phyloP scores from a whole-genome alignment of 2,888 invertebrate species.

The Synanthedon andrenaeformis region DNA sequence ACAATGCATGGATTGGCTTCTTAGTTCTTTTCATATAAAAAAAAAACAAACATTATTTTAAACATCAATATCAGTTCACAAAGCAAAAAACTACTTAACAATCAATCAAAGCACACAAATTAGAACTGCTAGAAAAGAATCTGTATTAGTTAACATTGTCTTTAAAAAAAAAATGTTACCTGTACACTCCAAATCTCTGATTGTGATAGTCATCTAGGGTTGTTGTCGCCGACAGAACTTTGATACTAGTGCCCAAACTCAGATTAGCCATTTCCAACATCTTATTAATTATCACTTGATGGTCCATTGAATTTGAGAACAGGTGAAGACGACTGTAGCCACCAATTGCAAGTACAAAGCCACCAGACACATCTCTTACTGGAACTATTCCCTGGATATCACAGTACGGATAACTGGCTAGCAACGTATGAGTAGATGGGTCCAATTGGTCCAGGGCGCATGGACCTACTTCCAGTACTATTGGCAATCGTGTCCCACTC shows the following conservation, averaged over 20 bases:
- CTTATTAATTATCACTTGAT: slow-evolving; percentile 88
- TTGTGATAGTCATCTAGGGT: slow-evolving; percentile 87
- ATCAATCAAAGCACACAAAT: no score
- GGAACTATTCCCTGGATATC: slow-evolving; percentile 68
- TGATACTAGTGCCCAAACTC: slow-evolving; percentile 85
- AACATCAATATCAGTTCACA: no score
- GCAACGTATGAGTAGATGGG: slow-evolving; percentile 82
- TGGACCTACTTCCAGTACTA: slow-evolving; percentile 91
- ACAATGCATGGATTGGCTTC: no score
- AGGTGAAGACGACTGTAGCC: slow-evolving; percentile 93
- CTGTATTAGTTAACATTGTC: no score
- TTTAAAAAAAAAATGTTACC: slow-evolving; percentile 60
- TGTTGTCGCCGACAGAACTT: slow-evolving; percentile 85
- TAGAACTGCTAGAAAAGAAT: no score
- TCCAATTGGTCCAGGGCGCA: slow-evolving; percentile 93
- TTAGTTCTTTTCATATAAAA: no score
- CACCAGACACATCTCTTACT: slow-evolving; percentile 90
- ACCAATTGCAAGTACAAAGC: slow-evolving; percentile 91
- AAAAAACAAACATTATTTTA: no score
- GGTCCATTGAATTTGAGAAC: slow-evolving; percentile 84
- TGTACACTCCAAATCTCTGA: slow-evolving; percentile 92
- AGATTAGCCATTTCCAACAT: slow-evolving; percentile 85
- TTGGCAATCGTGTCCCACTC: slow-evolving; percentile 91
- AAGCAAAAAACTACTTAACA: no score
- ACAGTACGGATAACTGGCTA: slow-evolving; percentile 73